These are phyloP conservation scores for Apodemia duryi DNA, from an alignment of 2,888 invertebrate species.

Conservation along the genomic window DNA sequence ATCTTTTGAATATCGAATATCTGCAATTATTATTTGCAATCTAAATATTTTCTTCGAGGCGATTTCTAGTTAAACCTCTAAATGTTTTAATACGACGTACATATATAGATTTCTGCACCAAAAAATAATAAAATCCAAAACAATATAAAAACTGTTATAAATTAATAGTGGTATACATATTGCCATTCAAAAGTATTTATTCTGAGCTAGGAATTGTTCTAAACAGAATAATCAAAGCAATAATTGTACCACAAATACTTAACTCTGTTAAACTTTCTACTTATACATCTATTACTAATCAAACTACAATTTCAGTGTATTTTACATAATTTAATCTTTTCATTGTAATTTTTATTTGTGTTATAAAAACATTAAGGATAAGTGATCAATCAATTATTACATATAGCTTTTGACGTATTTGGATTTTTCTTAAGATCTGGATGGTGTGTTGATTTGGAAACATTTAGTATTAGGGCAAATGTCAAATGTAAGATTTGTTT, in stretches of 20 bases:
- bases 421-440: too few relatives aligned
- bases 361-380: too few relatives aligned
- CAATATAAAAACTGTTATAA: slow-evolving; percentile 3
- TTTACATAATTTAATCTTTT: slow-evolving; percentile 68
- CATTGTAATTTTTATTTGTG: slow-evolving; percentile 40
- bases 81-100: neutral
- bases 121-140: slow-evolving; percentile 3
- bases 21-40: neutral
- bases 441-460: too few relatives aligned
- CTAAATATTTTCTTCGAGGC: neutral
- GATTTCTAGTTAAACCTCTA: neutral
- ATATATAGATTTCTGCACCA: neutral
- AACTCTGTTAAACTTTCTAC: slow-evolving; percentile 46
- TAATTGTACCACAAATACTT: slow-evolving; percentile 55
- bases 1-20: too few relatives aligned
- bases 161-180: slow-evolving; percentile 2
- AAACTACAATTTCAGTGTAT: slow-evolving; percentile 61
- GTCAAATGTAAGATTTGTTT: too few relatives aligned
- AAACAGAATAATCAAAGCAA: slow-evolving; percentile 13
- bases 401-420: too few relatives aligned
- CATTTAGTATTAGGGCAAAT: too few relatives aligned
- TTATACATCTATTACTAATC: slow-evolving; percentile 60
- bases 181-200: neutral
- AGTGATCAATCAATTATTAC: too few relatives aligned
- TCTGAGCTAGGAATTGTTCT: slow-evolving; percentile 7